Percentiles rank a stretch among this genome's conserved stretches.
These are phyloP conservation scores for Diadophis punctatus DNA, from an alignment of 2,113 vertebrate genomes.

Conservation along the genomic window DNA sequence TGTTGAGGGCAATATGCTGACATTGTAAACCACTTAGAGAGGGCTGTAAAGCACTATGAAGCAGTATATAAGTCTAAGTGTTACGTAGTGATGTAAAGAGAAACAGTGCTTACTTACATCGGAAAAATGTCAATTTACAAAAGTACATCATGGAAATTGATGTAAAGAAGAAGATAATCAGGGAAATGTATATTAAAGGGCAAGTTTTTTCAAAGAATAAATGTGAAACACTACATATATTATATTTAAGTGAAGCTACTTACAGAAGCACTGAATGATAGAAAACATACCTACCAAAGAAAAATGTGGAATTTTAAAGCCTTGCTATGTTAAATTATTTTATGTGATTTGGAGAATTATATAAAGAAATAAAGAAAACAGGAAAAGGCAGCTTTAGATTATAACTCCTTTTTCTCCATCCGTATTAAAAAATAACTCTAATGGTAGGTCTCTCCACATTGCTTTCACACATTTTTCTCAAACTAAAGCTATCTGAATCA, in stretches of 20 bases:
- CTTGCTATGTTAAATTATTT: neutral
- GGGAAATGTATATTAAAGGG: neutral
- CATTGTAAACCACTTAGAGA: neutral
- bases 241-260: neutral
- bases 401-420: neutral
- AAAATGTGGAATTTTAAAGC: neutral
- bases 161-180: neutral
- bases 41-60: too few species aligned
- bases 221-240: neutral
- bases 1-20: neutral
- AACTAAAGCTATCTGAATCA: neutral
- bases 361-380: neutral
- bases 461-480: neutral
- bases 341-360: neutral
- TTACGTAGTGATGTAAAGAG: neutral
- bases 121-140: neutral
- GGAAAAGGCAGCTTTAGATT: neutral
- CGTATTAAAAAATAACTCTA: neutral
- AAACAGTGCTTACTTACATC: neutral
- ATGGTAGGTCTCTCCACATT: neutral
- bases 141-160: neutral
- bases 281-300: neutral
- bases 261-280: neutral
- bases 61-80: neutral
- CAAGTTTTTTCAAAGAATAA: neutral